phyloP scores from a whole-genome alignment of 1,140 invertebrate genomes.

The Hyles vespertilio region DNA sequence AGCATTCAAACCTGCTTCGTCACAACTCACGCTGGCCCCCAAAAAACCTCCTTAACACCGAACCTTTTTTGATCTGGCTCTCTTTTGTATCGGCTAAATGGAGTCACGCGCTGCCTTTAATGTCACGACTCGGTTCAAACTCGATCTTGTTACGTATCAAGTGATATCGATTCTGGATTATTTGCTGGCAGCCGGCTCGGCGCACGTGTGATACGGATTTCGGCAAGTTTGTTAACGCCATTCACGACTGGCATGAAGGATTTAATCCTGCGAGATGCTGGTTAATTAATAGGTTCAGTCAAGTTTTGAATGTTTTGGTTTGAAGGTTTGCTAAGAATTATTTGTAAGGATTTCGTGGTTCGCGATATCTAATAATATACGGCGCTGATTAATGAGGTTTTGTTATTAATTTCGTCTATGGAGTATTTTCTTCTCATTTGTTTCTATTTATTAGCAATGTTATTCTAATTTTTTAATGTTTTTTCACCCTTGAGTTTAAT shows the following conservation, averaged over 20 bases:
- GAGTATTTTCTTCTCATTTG: too few relatives aligned
- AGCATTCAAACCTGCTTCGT: too few relatives aligned
- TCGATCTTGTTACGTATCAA: constrained; percentile 50
- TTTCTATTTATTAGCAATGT: too few relatives aligned
- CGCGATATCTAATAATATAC: too few relatives aligned
- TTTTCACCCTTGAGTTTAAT: too few relatives aligned
- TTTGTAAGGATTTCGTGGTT: too few relatives aligned
- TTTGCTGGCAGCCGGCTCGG: constrained; percentile 20
- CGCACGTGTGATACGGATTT: constrained; percentile 25
- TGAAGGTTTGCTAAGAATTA: not conserved
- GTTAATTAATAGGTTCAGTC: not conserved
- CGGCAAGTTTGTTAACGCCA: constrained; percentile 20
- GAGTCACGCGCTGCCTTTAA: constrained; percentile 58
- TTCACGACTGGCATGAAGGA: constrained; percentile 6
- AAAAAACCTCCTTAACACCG: not conserved
- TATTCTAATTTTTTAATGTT: too few relatives aligned
- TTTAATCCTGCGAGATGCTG: constrained; percentile 3
- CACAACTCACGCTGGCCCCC: not conserved
- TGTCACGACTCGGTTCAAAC: constrained; percentile 48
- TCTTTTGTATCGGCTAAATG: constrained; percentile 53
- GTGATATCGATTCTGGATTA: constrained; percentile 46
- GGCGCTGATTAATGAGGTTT: too few relatives aligned
- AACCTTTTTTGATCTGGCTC: constrained; percentile 29
- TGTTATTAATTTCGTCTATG: too few relatives aligned
- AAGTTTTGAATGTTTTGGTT: not conserved